A percentile compares a stretch with the other conserved stretches of the same genome.
phyloP scores from a whole-genome alignment of 2,113 vertebrate genomes.

The Periophthalmodon schlosseri region DNA sequence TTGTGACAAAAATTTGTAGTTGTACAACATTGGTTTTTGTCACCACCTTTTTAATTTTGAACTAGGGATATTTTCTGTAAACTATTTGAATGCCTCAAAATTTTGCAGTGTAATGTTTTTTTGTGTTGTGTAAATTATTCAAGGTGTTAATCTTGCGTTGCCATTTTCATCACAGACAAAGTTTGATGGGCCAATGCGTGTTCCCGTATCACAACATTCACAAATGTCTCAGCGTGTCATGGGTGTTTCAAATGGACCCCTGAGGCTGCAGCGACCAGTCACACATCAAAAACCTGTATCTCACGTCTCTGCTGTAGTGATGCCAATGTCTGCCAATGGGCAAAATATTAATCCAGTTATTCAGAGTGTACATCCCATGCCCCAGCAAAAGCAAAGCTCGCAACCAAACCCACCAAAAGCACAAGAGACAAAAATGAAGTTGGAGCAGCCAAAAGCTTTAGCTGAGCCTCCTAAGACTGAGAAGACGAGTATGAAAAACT shows the following conservation, averaged over 20 bases:
- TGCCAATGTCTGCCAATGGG: constrained; percentile 20
- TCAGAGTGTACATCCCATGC: constrained; percentile 32
- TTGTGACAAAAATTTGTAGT: too few species aligned
- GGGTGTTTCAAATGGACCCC: constrained; percentile 79
- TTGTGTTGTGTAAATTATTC: neutral
- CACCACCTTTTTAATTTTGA: too few species aligned
- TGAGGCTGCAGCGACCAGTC: constrained; percentile 74
- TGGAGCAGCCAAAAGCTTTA: constrained; percentile 49
- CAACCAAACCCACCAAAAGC: constrained; percentile 41
- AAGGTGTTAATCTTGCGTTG: neutral
- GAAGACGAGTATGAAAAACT: constrained; percentile 61
- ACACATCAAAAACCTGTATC: constrained; percentile 55
- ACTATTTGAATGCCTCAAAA: neutral
- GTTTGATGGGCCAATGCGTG: constrained; percentile 78
- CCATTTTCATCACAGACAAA: constrained; percentile 63
- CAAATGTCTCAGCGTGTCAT: constrained; percentile 75
- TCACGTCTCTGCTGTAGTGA: constrained; percentile 37
- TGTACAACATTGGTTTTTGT: too few species aligned
- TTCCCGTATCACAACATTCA: constrained; percentile 78
- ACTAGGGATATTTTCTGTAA: neutral
- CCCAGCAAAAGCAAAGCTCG: constrained; percentile 31
- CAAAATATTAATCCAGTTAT: constrained; percentile 62
- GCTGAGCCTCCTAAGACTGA: constrained; percentile 57
- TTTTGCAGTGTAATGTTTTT: neutral
- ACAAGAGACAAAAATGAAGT: constrained; percentile 11